Base-by-base conservation (phyloP, 2,113 vertebrate genomes). In the Cephalopholis sonnerati region DNA sequence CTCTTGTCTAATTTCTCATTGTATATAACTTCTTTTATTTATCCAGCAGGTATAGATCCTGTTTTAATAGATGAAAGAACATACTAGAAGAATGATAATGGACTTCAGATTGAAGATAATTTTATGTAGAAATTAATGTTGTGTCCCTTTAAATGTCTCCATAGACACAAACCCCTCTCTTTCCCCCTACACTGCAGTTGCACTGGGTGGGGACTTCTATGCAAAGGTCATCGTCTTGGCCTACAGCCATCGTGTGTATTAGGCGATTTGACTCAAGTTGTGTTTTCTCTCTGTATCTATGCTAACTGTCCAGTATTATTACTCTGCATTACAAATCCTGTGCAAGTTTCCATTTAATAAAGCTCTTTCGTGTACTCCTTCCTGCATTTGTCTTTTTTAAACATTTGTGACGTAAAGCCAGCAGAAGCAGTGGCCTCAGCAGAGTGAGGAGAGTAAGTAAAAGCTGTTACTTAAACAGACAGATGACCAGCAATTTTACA, bases 21-120 rank as follows among this genome's bases (percentile, higher is more conserved):
- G 89, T 93, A 89, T 74, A 91, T 89, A 93, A 85, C 80, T 84
- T 76, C 44, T 84, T 82, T 91, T 90, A 92, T 93, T 93, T 92
- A 93, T 92, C 87, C 63, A 32, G 65, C 73, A 51, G 65, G 36
- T 51, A 61, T 67, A 77, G 69, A 74, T 62, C 85, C 73, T 83
- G 80, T 83, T 89, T 73, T 24, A 62, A 20, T 82, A 81, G 73
- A 76, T 83, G 50, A 78, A 70, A 77, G 59, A 79, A 79, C 55
- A 24, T 69, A 65, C 7, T 77, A 83, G 46, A 39, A 53, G 55
- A 79, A 59, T 16, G 63, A 68, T 77, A 24, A 62, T 32, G 16
- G 71, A 82, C 62, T 68, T 61, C 73, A 86, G 77, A 77, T 68
- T 76, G 72, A 82, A 61, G 65, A 77, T 29, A 82, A 81, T 63